phyloP scores from a whole-genome alignment of 2,888 invertebrate species.

The Ligdia adustata region DNA sequence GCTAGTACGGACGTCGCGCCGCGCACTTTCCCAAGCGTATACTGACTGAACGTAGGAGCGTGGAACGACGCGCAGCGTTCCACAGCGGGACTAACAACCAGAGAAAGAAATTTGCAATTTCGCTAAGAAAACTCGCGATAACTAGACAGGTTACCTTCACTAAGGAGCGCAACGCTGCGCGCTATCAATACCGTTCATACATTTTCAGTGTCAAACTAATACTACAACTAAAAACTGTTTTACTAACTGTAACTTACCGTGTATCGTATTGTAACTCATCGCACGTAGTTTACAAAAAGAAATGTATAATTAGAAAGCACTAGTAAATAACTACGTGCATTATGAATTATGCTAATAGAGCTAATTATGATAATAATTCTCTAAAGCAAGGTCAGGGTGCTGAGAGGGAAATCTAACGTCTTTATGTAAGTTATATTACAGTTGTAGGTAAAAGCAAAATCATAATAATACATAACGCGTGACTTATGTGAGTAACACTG shows the following conservation, averaged over 20 bases:
- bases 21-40: slow-evolving; percentile 55
- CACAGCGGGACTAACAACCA: slow-evolving; percentile 1
- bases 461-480: not conserved
- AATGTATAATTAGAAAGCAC: slow-evolving; percentile 17
- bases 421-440: slow-evolving; percentile 8
- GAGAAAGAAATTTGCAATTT: slow-evolving; percentile 11
- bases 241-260: no score
- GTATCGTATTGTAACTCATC: no score
- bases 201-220: no score
- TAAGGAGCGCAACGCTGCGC: no score
- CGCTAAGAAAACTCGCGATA: slow-evolving; percentile 9
- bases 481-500: not conserved
- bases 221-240: no score
- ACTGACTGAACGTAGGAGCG: slow-evolving; percentile 56
- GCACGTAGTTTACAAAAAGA: no score
- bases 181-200: no score
- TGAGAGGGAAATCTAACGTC: slow-evolving; percentile 14
- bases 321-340: slow-evolving; percentile 17
- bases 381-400: slow-evolving; percentile 18
- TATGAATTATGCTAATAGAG: slow-evolving; percentile 15
- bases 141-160: not conserved
- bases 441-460: slow-evolving; percentile 8
- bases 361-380: slow-evolving; percentile 21
- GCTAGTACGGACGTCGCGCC: slow-evolving; percentile 59
- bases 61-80: slow-evolving; percentile 9